Conservation (phyloP, 2,113 vertebrate species). For the Megalops atlanticus region DNA sequence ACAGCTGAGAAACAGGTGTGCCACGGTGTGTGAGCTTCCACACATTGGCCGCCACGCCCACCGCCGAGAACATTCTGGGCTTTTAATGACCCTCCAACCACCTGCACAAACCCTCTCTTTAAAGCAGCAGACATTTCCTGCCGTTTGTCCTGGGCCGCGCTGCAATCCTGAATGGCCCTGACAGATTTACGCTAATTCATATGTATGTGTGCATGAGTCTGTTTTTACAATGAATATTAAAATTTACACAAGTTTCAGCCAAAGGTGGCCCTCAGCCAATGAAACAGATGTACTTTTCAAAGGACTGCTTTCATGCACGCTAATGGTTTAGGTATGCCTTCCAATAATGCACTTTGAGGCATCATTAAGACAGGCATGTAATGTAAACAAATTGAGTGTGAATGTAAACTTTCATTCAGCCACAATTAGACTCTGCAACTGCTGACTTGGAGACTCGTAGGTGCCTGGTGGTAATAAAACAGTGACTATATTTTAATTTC, state of each 20-base stretch:
- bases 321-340: neutral
- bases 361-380: neutral
- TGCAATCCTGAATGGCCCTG: slow-evolving; percentile 65
- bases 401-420: neutral
- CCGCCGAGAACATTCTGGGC: slow-evolving; percentile 66
- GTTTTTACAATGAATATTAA: slow-evolving; percentile 73
- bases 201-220: slow-evolving; percentile 54
- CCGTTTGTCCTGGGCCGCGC: slow-evolving; percentile 45
- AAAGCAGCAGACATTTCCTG: slow-evolving; percentile 18
- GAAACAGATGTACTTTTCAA: slow-evolving; percentile 58
- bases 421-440: neutral
- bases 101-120: slow-evolving; percentile 57
- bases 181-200: slow-evolving; percentile 73
- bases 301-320: neutral
- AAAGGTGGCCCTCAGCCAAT: slow-evolving; percentile 48
- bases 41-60: slow-evolving; percentile 49
- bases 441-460: slow-evolving; percentile 48
- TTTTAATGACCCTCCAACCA: slow-evolving; percentile 70
- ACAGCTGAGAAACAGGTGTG: slow-evolving; percentile 81
- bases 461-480: slow-evolving; percentile 15
- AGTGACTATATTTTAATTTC: neutral
- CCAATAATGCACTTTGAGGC: neutral
- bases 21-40: slow-evolving; percentile 51
- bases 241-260: slow-evolving; percentile 46
- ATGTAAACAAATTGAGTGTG: neutral